Evolutionary conservation across 2,888 invertebrate species (phyloP).

Genomic region (Eucriotettix oculatus): DNA sequence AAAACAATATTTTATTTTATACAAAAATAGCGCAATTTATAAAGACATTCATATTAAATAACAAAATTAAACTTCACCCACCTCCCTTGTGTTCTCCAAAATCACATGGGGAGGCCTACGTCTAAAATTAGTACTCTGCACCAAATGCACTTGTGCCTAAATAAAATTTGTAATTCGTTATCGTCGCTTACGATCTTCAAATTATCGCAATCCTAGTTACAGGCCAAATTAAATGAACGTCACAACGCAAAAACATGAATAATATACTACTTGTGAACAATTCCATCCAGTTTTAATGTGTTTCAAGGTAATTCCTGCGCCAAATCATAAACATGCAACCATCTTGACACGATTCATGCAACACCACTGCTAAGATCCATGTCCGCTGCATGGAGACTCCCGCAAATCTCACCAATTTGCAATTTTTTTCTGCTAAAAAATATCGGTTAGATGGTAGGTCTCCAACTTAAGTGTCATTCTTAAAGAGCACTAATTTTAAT

Average conservation of each 20-base stretch:
- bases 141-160: constrained; percentile 6
- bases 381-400: constrained; percentile 13
- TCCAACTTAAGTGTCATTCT: not conserved
- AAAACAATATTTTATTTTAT: not conserved
- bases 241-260: not conserved
- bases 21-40: not conserved
- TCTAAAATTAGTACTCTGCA: constrained; percentile 8
- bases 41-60: too few species aligned
- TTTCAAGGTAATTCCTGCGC: constrained; percentile 19
- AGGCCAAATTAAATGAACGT: not conserved
- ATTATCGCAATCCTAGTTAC: not conserved
- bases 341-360: constrained; percentile 22
- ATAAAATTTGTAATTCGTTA: not conserved
- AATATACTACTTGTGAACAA: too few species aligned
- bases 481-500: not conserved
- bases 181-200: not conserved
- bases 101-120: constrained; percentile 3
- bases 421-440: not conserved
- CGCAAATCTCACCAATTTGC: constrained; percentile 8
- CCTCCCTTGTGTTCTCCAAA: not conserved
- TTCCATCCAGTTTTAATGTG: not conserved
- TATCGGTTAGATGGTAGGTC: too few species aligned
- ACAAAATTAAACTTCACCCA: not conserved
- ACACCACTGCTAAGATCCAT: constrained; percentile 17
- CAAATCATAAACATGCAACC: constrained; percentile 22